Evolutionary conservation across 2,797 vertebrate genomes (phyloP), one percentile per base, ranked within the genome.

Genomic region (Cirrhinus molitorella): DNA sequence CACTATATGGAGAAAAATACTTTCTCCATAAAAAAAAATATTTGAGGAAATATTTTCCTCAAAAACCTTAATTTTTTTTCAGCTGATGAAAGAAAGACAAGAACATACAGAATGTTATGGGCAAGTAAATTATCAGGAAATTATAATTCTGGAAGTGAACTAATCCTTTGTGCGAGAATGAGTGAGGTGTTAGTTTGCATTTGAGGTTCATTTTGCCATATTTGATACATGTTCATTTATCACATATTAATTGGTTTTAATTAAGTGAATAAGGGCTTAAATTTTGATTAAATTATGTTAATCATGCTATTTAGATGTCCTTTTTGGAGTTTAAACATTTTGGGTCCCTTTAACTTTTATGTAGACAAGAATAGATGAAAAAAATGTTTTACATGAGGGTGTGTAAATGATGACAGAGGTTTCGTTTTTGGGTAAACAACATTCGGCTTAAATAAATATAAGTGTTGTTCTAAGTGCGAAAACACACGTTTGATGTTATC

Each of bases 401-500:
- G 43, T 28, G 8, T 25, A 47, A 47, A 17, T 71, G 6, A 45
- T 25, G 17, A 23, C 31, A 4, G 40, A 23, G 4, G 31, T 51
- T 71, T 21, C 0, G 13, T 34, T 73, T 73, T 53, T 14, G 0
- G 19, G 12, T 53, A 19, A 73, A 34, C 23, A 28, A 63, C 0
- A 1, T 17, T 31, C 25, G 28, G 59, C 25, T 63, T 31, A 31
- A 55, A 14, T 53, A 9, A 73, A 55, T 5, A 5, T 9, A 55
- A 53, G n/a, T 34, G 9, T 73, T 28, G 79, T 73, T 40, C 55
- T 77, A 78, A 73, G 28, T 34, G 53, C n/a, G 40, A 55, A 34
- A 40, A 70, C 14, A 55, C 28, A 86, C 90, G 80, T 88, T 89
- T 90, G 90, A 86, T 89, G 90, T 94, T 93, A 92, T 94, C 86